Evolutionary conservation across 2,113 vertebrate genomes (phyloP).

Genomic region (Nymphicus hollandicus): DNA sequence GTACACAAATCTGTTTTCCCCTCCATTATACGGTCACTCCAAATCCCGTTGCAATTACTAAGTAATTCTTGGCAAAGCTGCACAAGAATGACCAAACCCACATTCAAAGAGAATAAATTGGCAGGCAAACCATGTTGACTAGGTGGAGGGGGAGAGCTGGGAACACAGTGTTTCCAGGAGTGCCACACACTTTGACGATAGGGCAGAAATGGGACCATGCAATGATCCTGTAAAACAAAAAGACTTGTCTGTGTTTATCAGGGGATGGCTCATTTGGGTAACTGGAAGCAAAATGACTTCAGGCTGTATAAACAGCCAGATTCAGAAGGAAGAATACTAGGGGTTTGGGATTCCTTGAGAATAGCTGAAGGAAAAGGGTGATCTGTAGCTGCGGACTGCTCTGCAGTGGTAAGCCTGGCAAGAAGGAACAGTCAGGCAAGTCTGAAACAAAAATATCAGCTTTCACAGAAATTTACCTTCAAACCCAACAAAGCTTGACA

Average conservation of each 20-base stretch:
- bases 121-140: neutral
- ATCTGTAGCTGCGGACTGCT: neutral
- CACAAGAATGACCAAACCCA: neutral
- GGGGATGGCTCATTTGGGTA: neutral
- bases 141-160: neutral
- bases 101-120: neutral
- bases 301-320: neutral
- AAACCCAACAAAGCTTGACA: neutral
- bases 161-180: slow-evolving; percentile 8
- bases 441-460: neutral
- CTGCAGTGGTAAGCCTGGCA: neutral
- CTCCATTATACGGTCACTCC: neutral
- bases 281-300: neutral
- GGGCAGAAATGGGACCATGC: neutral
- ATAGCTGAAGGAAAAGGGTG: neutral
- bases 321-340: neutral
- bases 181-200: neutral
- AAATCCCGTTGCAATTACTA: neutral
- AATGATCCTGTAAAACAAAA: neutral
- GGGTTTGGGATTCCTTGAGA: neutral
- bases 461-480: neutral
- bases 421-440: neutral
- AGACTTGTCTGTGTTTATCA: neutral
- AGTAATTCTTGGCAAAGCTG: slow-evolving; percentile 1
- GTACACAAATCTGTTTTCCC: neutral